A percentile compares a stretch with the other conserved stretches of the same genome.
These are phyloP conservation scores for Portunus trituberculatus DNA, from an alignment of 1,140 invertebrate species.

Conservation along the genomic window DNA sequence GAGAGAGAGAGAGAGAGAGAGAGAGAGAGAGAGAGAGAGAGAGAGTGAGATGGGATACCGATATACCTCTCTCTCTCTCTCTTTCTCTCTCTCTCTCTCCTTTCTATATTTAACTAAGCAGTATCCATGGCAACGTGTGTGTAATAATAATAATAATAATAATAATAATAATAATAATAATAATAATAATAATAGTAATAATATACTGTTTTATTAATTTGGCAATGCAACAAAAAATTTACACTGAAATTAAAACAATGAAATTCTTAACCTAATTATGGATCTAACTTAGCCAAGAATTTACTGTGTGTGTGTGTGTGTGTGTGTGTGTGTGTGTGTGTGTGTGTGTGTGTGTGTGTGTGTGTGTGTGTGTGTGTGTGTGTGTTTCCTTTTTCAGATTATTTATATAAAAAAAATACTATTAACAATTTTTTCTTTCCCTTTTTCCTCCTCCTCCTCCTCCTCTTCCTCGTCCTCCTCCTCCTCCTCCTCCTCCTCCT, in stretches of 20 bases:
- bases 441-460: not conserved
- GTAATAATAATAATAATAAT: no score
- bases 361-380: not conserved
- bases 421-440: not conserved
- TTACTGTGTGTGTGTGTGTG: not conserved
- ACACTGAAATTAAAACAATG: not conserved
- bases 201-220: no score
- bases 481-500: not conserved
- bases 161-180: no score
- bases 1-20: not conserved
- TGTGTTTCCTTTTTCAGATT: not conserved
- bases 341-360: not conserved
- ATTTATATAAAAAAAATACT: no score
- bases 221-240: no score
- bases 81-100: no score
- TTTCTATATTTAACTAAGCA: no score
- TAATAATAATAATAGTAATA: no score
- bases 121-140: no score
- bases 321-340: not conserved
- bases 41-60: no score
- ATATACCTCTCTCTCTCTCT: no score
- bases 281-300: not conserved
- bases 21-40: conserved; percentile 33
- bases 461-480: not conserved
- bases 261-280: no score